Conservation (phyloP, 2,113 vertebrate species). For the Laticauda laticaudata region DNA sequence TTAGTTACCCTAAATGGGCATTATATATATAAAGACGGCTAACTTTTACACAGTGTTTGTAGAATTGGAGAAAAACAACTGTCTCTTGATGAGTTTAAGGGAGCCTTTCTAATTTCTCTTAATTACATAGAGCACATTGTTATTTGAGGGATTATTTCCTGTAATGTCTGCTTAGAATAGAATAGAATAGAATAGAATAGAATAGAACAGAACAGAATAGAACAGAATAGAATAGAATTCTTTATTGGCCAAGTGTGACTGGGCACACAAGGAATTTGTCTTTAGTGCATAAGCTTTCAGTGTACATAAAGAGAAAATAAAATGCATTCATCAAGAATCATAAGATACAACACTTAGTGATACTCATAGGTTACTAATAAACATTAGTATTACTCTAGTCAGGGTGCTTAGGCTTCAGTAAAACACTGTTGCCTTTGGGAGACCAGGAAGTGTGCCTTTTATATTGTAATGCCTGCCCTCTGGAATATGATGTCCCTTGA, state of each 20-base stretch:
- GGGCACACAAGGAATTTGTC: too few species aligned
- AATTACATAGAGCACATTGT: background rate
- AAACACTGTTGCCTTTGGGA: background rate
- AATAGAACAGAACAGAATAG: too few species aligned
- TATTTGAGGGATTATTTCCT: background rate
- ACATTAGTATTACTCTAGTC: too few species aligned
- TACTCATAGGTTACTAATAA: too few species aligned
- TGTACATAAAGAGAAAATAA: too few species aligned
- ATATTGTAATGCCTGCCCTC: background rate
- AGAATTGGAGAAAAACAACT: background rate
- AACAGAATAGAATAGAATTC: too few species aligned
- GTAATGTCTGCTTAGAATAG: background rate
- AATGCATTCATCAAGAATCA: too few species aligned
- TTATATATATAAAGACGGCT: background rate
- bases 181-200: too few species aligned
- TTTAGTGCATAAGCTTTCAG: too few species aligned
- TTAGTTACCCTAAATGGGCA: background rate
- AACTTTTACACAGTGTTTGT: background rate
- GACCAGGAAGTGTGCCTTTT: background rate
- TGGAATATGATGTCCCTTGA: background rate
- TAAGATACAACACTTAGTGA: too few species aligned
- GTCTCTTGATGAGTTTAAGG: background rate
- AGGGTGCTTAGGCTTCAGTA: background rate
- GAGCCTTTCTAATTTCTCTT: background rate
- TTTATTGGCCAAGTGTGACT: too few species aligned